Percentiles rank a stretch among this genome's conserved stretches.
Evolutionary conservation across 2,113 vertebrate species (phyloP).

Genomic region (Platycercus adscitus): DNA sequence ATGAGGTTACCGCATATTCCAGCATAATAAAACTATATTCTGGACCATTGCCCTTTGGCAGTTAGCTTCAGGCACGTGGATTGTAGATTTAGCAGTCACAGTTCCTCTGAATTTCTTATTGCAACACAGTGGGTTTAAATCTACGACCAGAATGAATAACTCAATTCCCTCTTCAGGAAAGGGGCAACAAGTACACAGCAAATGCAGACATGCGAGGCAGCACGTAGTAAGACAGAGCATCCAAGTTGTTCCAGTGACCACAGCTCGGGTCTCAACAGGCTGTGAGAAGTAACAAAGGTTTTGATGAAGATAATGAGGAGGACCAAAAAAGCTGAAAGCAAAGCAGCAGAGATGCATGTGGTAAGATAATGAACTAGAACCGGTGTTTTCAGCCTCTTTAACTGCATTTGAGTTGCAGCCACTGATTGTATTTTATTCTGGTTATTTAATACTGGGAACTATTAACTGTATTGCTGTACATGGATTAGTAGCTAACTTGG

Average conservation of each 20-base stretch:
- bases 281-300: neutral
- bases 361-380: neutral
- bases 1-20: neutral
- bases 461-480: neutral
- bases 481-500: neutral
- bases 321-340: neutral
- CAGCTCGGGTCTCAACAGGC: neutral
- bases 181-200: neutral
- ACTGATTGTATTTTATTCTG: neutral
- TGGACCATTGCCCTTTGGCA: neutral
- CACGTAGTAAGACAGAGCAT: neutral
- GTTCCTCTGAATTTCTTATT: neutral
- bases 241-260: neutral
- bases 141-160: neutral
- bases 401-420: neutral
- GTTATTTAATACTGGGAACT: neutral
- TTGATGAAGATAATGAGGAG: neutral
- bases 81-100: neutral
- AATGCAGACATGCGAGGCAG: neutral
- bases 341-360: neutral
- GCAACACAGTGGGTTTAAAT: neutral
- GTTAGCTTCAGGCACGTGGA: accelerated
- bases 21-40: neutral
- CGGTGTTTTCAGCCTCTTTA: neutral
- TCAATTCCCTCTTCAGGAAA: neutral